Evolutionary conservation across 2,888 invertebrate genomes (phyloP).

Genomic region (Invenusta paracnida): DNA sequence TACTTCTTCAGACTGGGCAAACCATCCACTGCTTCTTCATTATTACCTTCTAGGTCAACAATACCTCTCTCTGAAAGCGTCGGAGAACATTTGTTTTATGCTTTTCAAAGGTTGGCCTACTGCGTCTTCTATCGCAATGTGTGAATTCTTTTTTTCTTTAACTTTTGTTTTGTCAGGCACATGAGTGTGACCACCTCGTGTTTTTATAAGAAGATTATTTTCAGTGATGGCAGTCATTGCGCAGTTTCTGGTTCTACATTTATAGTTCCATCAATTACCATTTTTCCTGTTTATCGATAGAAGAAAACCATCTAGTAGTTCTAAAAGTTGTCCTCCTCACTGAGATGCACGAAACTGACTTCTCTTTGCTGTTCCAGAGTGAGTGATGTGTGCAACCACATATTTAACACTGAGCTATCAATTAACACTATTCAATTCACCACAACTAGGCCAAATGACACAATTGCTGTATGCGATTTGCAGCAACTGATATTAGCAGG

Average conservation of each 20-base stretch:
- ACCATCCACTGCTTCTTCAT: conserved; percentile 8
- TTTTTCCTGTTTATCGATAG: no score
- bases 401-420: not conserved
- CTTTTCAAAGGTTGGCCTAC: conserved; percentile 1
- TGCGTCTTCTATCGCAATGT: not conserved
- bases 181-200: not conserved
- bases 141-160: not conserved
- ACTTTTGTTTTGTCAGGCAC: not conserved
- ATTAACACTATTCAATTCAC: not conserved
- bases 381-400: not conserved
- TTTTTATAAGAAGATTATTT: not conserved
- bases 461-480: not conserved
- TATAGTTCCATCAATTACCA: not conserved
- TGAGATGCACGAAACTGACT: not conserved
- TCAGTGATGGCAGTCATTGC: not conserved
- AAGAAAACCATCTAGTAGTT: not conserved
- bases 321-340: not conserved
- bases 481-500: no score
- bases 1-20: conserved; percentile 13
- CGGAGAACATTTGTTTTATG: not conserved
- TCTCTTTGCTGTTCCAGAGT: not conserved
- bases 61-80: not conserved
- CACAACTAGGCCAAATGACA: not conserved
- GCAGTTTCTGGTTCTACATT: conserved; percentile 11
- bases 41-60: not conserved